Percentiles rank a stretch among this genome's conserved stretches.
Evolutionary conservation across 2,888 invertebrate genomes (phyloP).

Genomic region (Leptothorax acervorum): DNA sequence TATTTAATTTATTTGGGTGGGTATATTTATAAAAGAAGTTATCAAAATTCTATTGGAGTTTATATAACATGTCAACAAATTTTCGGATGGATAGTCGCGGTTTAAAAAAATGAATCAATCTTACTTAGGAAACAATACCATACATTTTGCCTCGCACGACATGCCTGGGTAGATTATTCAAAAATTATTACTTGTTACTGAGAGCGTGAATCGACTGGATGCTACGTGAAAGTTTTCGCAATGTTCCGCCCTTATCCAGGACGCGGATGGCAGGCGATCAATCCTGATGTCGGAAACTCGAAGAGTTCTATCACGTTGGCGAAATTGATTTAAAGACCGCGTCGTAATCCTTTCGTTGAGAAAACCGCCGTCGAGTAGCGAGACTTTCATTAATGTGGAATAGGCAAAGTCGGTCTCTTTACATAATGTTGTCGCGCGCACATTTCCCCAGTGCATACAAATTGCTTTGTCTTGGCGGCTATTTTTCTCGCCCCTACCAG

Average conservation of each 20-base stretch:
- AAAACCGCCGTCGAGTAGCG: constrained; percentile 1
- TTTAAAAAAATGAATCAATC: constrained; percentile 50
- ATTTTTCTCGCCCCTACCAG: constrained; percentile 32
- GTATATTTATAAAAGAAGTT: too few species aligned
- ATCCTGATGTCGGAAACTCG: constrained; percentile 68
- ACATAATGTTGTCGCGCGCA: constrained; percentile 43
- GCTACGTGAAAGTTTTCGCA: constrained; percentile 32
- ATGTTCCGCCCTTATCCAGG: constrained; percentile 32
- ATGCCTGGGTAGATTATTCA: constrained; percentile 54
- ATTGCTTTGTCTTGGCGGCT: constrained; percentile 25
- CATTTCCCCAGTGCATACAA: constrained; percentile 42
- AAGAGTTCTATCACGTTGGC: constrained; percentile 71
- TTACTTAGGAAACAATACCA: constrained; percentile 44
- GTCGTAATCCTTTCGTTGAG: constrained; percentile 75
- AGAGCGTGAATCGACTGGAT: constrained; percentile 20
- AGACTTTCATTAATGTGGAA: constrained; percentile 39
- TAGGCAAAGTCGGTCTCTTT: background rate
- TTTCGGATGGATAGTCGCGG: background rate
- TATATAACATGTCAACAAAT: background rate
- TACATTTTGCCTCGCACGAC: background rate
- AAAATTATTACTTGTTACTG: constrained; percentile 48
- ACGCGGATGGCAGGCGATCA: constrained; percentile 63
- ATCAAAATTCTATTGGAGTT: too few species aligned
- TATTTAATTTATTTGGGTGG: too few species aligned
- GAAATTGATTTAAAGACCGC: constrained; percentile 76